phyloP scores from a whole-genome alignment of 2,113 vertebrate genomes.

The Papio anubis region DNA sequence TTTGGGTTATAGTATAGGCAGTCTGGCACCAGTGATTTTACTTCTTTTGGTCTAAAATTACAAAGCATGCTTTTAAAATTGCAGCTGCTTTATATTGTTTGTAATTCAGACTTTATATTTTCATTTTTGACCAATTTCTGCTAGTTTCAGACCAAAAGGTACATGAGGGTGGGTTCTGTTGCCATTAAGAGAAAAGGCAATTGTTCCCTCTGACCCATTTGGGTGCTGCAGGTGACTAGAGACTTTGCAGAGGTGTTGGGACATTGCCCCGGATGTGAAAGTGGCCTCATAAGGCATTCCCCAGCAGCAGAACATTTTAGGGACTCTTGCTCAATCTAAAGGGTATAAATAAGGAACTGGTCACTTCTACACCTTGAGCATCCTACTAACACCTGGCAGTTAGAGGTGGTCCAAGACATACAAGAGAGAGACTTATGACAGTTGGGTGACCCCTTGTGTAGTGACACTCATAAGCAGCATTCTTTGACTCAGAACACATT shows the following conservation, averaged over 20 bases:
- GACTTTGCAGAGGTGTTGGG: neutral
- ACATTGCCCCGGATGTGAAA: neutral
- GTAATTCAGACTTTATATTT: neutral
- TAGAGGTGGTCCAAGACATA: neutral
- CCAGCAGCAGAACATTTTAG: neutral
- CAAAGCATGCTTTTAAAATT: neutral
- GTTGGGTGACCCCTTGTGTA: neutral
- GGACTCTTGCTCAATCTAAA: neutral
- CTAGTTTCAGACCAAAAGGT: neutral
- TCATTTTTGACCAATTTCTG: neutral
- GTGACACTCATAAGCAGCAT: neutral
- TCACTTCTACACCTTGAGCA: neutral
- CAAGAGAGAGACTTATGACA: neutral
- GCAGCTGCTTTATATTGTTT: neutral
- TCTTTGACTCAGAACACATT: neutral
- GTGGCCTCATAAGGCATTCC: neutral
- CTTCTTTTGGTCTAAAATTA: neutral
- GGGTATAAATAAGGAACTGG: neutral
- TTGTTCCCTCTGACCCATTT: neutral
- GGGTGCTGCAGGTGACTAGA: neutral
- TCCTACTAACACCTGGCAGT: neutral
- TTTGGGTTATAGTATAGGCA: neutral
- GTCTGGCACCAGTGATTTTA: neutral
- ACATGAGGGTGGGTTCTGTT: neutral
- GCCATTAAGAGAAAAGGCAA: neutral